A percentile compares a stretch with the other conserved stretches of the same genome.
These are phyloP conservation scores for Tachuris rubrigastra DNA, from an alignment of 2,113 vertebrate species.

Conservation along the genomic window DNA sequence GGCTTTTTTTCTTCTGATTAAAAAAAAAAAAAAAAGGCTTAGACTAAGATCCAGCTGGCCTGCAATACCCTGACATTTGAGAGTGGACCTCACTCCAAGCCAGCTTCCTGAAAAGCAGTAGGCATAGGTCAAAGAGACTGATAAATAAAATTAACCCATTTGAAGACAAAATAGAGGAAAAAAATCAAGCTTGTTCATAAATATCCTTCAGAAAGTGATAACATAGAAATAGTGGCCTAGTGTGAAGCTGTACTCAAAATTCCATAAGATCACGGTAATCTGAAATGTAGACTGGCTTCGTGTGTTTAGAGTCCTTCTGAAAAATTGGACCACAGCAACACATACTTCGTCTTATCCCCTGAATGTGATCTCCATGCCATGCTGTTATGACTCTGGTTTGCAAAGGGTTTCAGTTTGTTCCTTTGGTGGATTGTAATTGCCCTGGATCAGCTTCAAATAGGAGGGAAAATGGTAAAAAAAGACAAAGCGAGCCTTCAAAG, in stretches of 20 bases:
- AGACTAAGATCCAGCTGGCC: not conserved
- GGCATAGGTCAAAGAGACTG: not conserved
- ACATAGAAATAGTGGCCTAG: not conserved
- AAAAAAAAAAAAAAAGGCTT: not conserved
- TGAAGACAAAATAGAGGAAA: not conserved
- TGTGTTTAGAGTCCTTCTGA: not conserved
- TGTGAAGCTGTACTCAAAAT: not conserved
- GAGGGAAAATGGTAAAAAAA: not conserved
- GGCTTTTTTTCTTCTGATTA: not conserved
- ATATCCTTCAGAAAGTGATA: not conserved
- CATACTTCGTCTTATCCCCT: not conserved
- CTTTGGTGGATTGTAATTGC: not conserved
- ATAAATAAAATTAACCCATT: not conserved
- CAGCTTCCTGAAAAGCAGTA: not conserved
- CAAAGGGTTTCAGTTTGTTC: not conserved
- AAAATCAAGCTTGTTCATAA: not conserved
- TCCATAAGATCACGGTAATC: not conserved
- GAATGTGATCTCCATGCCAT: not conserved
- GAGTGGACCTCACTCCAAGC: not conserved
- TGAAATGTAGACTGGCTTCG: not conserved
- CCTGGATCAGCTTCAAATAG: not conserved
- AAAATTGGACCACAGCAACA: not conserved
- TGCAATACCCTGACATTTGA: not conserved
- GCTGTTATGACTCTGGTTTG: not conserved
- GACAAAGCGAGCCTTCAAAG: not conserved